Conservation (phyloP, 2,113 vertebrate genomes). For the Coreoperca whiteheadi region DNA sequence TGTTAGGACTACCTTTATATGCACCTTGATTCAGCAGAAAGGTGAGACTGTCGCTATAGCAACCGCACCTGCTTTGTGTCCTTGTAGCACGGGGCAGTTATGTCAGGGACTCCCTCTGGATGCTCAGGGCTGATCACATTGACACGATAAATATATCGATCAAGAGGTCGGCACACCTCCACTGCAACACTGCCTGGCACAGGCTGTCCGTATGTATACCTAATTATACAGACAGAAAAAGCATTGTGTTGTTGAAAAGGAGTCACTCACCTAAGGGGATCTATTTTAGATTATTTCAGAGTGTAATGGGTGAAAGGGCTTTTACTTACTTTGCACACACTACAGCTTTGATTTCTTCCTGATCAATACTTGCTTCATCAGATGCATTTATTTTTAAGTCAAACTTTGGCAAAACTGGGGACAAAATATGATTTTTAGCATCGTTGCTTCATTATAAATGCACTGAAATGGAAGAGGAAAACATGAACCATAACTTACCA, state of each 20-base stretch:
- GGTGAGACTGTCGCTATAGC: neutral
- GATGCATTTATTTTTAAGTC: constrained; percentile 53
- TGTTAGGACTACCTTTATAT: neutral
- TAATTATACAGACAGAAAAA: constrained; percentile 25
- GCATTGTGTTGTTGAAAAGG: neutral
- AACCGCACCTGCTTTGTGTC: constrained; percentile 64
- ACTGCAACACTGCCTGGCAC: constrained; percentile 69
- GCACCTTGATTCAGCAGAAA: neutral
- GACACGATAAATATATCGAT: accelerated
- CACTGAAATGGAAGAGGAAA: no score
- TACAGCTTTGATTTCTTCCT: constrained; percentile 51
- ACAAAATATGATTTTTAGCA: no score
- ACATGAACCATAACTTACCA: constrained; percentile 53
- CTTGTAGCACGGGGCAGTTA: constrained; percentile 38
- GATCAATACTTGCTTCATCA: constrained; percentile 45
- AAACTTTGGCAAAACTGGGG: constrained; percentile 81
- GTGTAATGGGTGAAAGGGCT: neutral
- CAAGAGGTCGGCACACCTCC: constrained; percentile 48
- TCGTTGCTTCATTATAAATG: no score
- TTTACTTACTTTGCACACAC: constrained; percentile 78
- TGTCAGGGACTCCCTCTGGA: accelerated
- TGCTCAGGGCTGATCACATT: accelerated
- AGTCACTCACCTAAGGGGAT: neutral
- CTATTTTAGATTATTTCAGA: neutral
- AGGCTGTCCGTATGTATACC: constrained; percentile 81